Conservation (phyloP, 2,113 vertebrate genomes). For the Crocuta crocuta region DNA sequence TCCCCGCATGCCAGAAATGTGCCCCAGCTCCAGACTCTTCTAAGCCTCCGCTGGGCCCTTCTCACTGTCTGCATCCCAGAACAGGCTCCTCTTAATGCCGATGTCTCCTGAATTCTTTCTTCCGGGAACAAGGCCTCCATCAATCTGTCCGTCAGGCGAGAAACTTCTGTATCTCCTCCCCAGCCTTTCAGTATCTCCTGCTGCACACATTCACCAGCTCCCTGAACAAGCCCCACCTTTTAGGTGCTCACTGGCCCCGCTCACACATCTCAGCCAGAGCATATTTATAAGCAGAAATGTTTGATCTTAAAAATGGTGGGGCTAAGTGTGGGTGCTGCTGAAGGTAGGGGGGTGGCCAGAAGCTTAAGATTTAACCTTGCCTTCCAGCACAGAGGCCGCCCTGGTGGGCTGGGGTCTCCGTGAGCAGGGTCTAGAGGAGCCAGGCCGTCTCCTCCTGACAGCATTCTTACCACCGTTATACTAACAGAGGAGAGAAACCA, state of each 20-base stretch:
- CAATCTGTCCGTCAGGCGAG: fast-evolving
- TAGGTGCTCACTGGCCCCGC: fast-evolving
- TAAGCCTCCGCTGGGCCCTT: not conserved
- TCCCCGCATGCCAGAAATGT: fast-evolving
- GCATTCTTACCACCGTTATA: fast-evolving
- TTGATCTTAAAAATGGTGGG: too few relatives aligned
- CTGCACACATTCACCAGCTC: not conserved
- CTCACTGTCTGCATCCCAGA: not conserved
- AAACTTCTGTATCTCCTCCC: fast-evolving
- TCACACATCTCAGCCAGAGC: fast-evolving
- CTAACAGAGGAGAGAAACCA: not conserved
- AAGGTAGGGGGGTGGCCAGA: not conserved
- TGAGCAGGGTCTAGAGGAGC: not conserved
- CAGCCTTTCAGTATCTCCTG: fast-evolving
- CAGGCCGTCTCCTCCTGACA: not conserved
- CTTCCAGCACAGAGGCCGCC: not conserved
- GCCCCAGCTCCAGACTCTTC: not conserved
- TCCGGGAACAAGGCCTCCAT: fast-evolving
- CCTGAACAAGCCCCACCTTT: not conserved
- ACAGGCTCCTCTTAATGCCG: too few relatives aligned
- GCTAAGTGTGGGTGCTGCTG: not conserved
- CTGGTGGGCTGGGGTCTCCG: fast-evolving
- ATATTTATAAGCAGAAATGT: not conserved
- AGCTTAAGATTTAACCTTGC: not conserved
- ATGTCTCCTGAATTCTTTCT: not conserved